A percentile compares a stretch with the other conserved stretches of the same genome.
These are phyloP conservation scores for Amphiprion ocellaris DNA, from an alignment of 2,113 vertebrate genomes.

Conservation along the genomic window DNA sequence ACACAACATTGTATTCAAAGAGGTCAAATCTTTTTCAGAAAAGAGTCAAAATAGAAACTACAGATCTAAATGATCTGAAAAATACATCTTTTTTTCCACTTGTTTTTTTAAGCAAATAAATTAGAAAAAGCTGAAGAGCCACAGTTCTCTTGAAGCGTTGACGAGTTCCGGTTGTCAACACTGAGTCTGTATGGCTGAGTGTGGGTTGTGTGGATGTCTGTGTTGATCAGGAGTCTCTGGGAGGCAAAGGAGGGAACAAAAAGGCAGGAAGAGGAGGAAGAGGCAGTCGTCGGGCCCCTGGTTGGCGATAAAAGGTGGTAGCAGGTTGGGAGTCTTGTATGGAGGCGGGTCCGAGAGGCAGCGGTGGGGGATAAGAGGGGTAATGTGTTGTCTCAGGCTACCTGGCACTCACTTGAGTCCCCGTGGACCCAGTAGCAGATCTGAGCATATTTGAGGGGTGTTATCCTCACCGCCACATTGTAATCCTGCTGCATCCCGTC, in stretches of 20 bases:
- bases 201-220: conserved; percentile 24
- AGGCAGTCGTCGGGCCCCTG: conserved; percentile 57
- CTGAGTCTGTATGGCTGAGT: conserved; percentile 57
- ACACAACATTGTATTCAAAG: conserved; percentile 37
- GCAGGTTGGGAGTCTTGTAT: neutral
- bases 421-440: conserved; percentile 97
- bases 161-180: conserved; percentile 62
- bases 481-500: conserved; percentile 93
- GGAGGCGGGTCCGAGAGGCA: neutral
- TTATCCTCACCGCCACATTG: conserved; percentile 97
- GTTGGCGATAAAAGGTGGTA: conserved; percentile 10
- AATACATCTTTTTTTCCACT: conserved; percentile 55
- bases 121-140: conserved; percentile 74
- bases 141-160: conserved; percentile 59
- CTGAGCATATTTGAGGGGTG: conserved; percentile 95
- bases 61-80: conserved; percentile 48
- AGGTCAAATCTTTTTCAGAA: conserved; percentile 26
- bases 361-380: neutral
- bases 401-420: conserved; percentile 86
- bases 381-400: conserved; percentile 78
- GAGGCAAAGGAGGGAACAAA: conserved; percentile 44
- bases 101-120: conserved; percentile 79
- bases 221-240: conserved; percentile 35
- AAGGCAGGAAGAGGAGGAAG: conserved; percentile 22
- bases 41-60: conserved; percentile 39